Evolutionary conservation across 2,797 vertebrate species (phyloP), one percentile per base, ranked within the genome.

Genomic region (Characodon lateralis): DNA sequence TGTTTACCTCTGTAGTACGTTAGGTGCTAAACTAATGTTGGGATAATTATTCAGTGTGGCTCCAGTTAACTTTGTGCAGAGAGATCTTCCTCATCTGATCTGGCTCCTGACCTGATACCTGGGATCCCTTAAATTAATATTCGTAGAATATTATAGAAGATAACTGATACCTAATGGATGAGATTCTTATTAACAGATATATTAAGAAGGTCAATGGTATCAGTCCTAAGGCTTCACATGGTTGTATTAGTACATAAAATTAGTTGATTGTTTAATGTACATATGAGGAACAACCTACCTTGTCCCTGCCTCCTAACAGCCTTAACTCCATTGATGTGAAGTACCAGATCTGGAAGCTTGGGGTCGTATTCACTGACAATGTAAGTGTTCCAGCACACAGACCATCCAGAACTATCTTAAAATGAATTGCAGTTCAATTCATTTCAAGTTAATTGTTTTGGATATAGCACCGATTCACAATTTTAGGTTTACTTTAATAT

Each of bases 291-390:
- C 59, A 63, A 7, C 22, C 51, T 18, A 31, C 48, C 59, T n/a
- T 69, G 28, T 82, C 71, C 87, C 39, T 24, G 3, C 70, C 56
- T 87, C 9, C 80, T 41, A 10, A 56, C 93, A 99, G 98, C 77
- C 83, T 99, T 39, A 99, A 97, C 93, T 98, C 98, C 46, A 95
- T 99, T 31, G 97, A 99, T 86, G 96, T 98, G 68, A 98, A 99
- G 88, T 99, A 99, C 90, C 98, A 99, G 93, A 98, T 99, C 92
- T 99, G 98, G 98, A 99, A 99, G 90, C 93, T 99, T n/a, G 98
- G 98, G 26, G 98, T 99, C 10, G 97, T 99, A 80, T 98, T 99
- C 93, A 99, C 97, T 43, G 98, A 99, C 91, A 99, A 99, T 20
- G 98, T 98, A 94, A 96, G 97, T 94, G 55, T 18, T 61, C 14